Evolutionary conservation across 2,113 vertebrate genomes (phyloP).

Genomic region (Muntiacus reevesi): DNA sequence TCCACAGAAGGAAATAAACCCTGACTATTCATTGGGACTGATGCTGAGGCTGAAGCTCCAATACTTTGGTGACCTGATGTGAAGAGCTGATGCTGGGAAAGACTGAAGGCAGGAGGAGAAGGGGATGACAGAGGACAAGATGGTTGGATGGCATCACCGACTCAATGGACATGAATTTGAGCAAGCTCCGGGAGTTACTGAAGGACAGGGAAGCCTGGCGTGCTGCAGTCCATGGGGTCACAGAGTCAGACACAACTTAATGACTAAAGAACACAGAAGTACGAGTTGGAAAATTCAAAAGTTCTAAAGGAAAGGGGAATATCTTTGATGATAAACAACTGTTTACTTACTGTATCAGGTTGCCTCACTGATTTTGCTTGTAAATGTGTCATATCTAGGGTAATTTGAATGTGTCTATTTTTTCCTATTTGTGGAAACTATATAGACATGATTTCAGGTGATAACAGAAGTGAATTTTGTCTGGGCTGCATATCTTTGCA

Average conservation of each 20-base stretch:
- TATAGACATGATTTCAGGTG: not conserved
- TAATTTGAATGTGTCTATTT: not conserved
- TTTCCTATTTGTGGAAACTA: not conserved
- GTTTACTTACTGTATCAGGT: not conserved
- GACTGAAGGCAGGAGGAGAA: not conserved
- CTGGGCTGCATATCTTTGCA: not conserved
- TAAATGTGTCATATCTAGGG: not conserved
- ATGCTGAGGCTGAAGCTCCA: not conserved
- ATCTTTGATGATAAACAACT: not conserved
- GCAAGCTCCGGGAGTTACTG: not conserved
- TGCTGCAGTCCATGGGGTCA: not conserved
- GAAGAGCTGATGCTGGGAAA: not conserved
- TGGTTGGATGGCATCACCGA: not conserved
- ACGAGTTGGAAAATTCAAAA: not conserved
- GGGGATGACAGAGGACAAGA: not conserved
- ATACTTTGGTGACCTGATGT: not conserved
- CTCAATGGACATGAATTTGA: not conserved
- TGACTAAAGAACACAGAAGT: not conserved
- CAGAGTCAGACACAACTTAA: not conserved
- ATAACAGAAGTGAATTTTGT: conserved; percentile 1
- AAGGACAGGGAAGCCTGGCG: not conserved
- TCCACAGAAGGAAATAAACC: not conserved
- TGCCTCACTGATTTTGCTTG: not conserved
- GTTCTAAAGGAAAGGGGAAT: not conserved
- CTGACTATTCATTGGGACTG: not conserved